Evolutionary conservation across 2,113 vertebrate species (phyloP), one percentile per base, ranked within the genome.

Genomic region (Puma concolor): DNA sequence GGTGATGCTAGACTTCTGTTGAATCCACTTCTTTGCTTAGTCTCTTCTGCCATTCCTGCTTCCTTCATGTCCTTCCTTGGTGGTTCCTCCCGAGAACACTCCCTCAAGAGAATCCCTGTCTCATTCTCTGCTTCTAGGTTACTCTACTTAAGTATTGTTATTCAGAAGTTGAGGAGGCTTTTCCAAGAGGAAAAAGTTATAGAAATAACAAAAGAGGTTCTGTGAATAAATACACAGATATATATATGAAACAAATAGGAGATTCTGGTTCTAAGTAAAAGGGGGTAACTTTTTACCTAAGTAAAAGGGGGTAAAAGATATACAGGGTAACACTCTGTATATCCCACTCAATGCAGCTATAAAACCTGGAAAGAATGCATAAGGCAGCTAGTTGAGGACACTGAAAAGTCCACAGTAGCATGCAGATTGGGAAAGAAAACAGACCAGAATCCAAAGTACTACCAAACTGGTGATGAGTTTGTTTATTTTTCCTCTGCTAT

Each of bases 191-290:
- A 92, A 96, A 48, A 44, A 11, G 2, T 85, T 97, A 21, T 89
- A 82, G 92, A 95, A 94, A 74, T 95, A 86, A 80, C 27, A 96
- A 94, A 83, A 92, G 64, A 63, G n/a, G 52, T 41, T 92, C 44
- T 93, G 15, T 8, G 14, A 92, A 67, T 86, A 94, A 69, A 91
- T 84, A 63, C 41, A 95, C 16, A 92, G 31, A 69, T 36, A 27
- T 69, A 71, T 94, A 79, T 69, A 27, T 5, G 38, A 95, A 95
- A 83, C 38, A 83, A 76, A 67, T 33, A 88, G 44, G 44, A 74
- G n/a, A 31, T 85, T 93, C 21, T 84, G 41, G 41, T 89, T 60
- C 57, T 74, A 97, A 57, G 77, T 80, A 57, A 96, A 96, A 94
- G 76, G 71, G 44, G 41, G 11, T 94, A 80, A 81, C 44, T 44